These are phyloP conservation scores for Pseudachorutes palmiensis DNA, from an alignment of 1,140 invertebrate species.

Conservation along the genomic window DNA sequence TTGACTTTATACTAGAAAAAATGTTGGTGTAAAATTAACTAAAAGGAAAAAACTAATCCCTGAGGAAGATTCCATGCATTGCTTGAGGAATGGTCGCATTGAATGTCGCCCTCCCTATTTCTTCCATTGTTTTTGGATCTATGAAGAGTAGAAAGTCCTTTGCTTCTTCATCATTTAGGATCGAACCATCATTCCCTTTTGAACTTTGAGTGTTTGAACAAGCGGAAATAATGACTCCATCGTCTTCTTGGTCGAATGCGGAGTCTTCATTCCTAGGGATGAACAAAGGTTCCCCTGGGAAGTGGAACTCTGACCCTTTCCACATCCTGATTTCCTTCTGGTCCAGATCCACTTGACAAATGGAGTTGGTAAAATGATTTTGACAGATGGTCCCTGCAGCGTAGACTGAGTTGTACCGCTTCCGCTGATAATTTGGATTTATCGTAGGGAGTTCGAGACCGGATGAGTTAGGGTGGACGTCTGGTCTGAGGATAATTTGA, in stretches of 20 bases:
- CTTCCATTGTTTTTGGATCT: slow-evolving; percentile 43
- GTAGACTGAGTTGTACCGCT: slow-evolving; percentile 44
- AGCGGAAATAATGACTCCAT: slow-evolving; percentile 39
- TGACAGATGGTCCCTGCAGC: slow-evolving; percentile 41
- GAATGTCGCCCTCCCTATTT: slow-evolving; percentile 43
- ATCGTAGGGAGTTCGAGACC: slow-evolving; percentile 42
- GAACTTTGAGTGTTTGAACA: not conserved
- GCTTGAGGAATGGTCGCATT: slow-evolving; percentile 41
- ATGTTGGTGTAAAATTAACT: not conserved
- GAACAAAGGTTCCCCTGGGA: slow-evolving; percentile 42
- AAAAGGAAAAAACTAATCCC: too few species aligned
- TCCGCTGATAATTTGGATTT: slow-evolving; percentile 40
- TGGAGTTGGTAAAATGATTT: slow-evolving; percentile 29
- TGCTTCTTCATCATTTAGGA: slow-evolving; percentile 27
- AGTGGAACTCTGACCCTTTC: slow-evolving; percentile 37
- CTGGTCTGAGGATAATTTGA: slow-evolving; percentile 31
- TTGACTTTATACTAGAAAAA: too few species aligned
- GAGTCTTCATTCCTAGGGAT: slow-evolving; percentile 25
- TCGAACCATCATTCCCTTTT: too few species aligned
- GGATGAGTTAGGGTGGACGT: slow-evolving; percentile 22
- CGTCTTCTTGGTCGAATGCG: slow-evolving; percentile 40
- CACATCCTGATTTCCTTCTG: slow-evolving; percentile 39
- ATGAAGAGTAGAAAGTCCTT: slow-evolving; percentile 43
- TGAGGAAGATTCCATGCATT: slow-evolving; percentile 41
- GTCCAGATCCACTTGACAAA: slow-evolving; percentile 42